Evolutionary conservation across 2,888 invertebrate species (phyloP), one percentile per base, ranked within the genome.

Genomic region (Rotaria magnacalcarata): DNA sequence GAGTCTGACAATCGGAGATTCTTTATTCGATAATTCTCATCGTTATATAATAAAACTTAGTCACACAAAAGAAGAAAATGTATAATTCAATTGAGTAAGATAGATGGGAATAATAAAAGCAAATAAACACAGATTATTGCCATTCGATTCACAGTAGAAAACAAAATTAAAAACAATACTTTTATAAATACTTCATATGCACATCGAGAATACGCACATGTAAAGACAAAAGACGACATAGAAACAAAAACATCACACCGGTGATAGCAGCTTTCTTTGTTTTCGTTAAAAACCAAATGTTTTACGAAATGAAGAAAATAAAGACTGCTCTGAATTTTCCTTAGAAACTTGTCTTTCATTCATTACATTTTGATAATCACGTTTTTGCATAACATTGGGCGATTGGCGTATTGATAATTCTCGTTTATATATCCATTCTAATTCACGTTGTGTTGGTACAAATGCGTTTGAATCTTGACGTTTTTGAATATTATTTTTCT

Each of bases 351-450:
- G 67, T 67, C 34, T 24, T 67, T 67, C 67, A 34, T 34, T 6
- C 3, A 34, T 27, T 11, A 67, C 16, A 67, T 19, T 67, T 43
- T 80, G 80, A 80, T 47, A 80, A 4, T 80, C 47, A n/a, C 80
- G 80, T 47, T 43, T 47, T 43, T 80, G 80, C 43, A 80, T 43
- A 10, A 80, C 47, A 47, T 80, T 80, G 0, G 80, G 80, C 11
- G 43, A 47, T 43, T 80, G 24, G 19, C 80, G 80, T 47, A 80
- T 80, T 1, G 80, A 56, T 80, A 86, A 60, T 86, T 86, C 86
- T 54, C 67, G 52, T 75, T 86, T 60, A 80, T 86, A 86, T 34
- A 86, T 85, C 56, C 43, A 54, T 85, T 85, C 67, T 27, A 86
- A 74, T 56, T 84, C 84, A 41, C 43, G 34, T 34, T 80, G 21